phyloP scores from a whole-genome alignment of 2,888 invertebrate genomes.

The Priocnemis perturbator region DNA sequence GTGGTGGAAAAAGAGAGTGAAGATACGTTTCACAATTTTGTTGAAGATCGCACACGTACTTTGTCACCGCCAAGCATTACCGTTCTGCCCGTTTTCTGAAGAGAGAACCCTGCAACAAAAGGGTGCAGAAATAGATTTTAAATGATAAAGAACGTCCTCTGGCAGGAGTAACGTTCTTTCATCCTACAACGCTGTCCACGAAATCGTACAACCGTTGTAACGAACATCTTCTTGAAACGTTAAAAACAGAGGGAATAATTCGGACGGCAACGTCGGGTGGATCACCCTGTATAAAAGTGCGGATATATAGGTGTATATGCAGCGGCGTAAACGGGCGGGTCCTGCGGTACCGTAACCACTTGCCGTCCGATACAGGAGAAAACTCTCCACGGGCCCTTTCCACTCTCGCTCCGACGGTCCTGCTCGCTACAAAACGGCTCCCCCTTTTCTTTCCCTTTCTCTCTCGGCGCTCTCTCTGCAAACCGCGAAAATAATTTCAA shows the following conservation, averaged over 20 bases:
- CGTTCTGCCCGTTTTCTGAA: too few relatives aligned
- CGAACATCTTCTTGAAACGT: not conserved
- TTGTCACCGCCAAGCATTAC: too few relatives aligned
- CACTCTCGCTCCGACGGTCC: not conserved
- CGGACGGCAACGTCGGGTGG: not conserved
- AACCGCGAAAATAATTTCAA: slow-evolving; percentile 11
- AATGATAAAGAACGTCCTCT: too few relatives aligned
- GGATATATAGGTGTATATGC: not conserved
- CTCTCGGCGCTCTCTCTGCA: slow-evolving; percentile 16
- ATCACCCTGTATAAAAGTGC: too few relatives aligned
- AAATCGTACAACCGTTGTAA: too few relatives aligned
- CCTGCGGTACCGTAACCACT: slow-evolving; percentile 33
- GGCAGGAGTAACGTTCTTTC: too few relatives aligned
- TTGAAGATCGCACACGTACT: too few relatives aligned
- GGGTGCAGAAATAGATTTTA: too few relatives aligned
- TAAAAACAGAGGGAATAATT: not conserved
- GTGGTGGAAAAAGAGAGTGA: too few relatives aligned
- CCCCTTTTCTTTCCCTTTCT: not conserved
- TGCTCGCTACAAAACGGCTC: slow-evolving; percentile 5
- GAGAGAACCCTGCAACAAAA: too few relatives aligned
- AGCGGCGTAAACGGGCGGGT: slow-evolving; percentile 8
- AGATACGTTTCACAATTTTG: too few relatives aligned
- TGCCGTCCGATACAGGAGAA: slow-evolving; percentile 48
- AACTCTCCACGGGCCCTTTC: slow-evolving; percentile 40
- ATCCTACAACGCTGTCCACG: too few relatives aligned